Evolutionary conservation across 2,113 vertebrate genomes (phyloP).

Genomic region (Acanthochromis polyacanthus): DNA sequence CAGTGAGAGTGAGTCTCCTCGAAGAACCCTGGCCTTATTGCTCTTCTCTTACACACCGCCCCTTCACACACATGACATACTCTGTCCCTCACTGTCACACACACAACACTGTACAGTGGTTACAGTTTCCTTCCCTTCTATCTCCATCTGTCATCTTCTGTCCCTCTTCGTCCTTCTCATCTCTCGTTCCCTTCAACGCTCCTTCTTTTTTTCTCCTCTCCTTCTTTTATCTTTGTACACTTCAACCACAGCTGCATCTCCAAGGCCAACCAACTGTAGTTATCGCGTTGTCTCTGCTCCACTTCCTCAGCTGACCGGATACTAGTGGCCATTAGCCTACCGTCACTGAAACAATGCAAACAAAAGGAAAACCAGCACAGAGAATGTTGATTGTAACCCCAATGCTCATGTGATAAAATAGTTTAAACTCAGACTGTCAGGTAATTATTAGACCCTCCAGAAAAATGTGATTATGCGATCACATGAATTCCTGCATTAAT

Average conservation of each 20-base stretch:
- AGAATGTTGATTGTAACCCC: no score
- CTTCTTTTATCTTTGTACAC: conserved; percentile 12
- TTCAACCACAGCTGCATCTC: conserved; percentile 14
- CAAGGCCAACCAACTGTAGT: conserved; percentile 47
- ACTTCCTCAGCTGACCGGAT: conserved; percentile 23
- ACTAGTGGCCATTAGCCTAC: conserved; percentile 12
- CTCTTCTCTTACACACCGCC: conserved; percentile 64
- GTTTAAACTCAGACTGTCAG: no score
- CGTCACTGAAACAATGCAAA: background rate
- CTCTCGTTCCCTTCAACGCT: conserved; percentile 29
- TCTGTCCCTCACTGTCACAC: conserved; percentile 44
- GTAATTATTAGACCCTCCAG: no score
- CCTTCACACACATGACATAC: conserved; percentile 48
- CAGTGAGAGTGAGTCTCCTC: conserved; percentile 74
- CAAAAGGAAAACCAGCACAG: no score
- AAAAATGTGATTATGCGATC: no score
- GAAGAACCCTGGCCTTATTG: conserved; percentile 64
- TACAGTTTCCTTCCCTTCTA: conserved; percentile 43
- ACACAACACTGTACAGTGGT: conserved; percentile 31
- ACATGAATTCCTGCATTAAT: no score
- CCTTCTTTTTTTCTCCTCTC: background rate
- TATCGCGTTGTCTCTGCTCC: conserved; percentile 47
- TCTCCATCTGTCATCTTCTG: conserved; percentile 78
- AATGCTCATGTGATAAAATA: no score
- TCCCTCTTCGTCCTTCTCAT: background rate